Evolutionary conservation across 2,113 vertebrate species (phyloP), one percentile per base, ranked within the genome.

Genomic region (Phalacrocorax brasilianus): DNA sequence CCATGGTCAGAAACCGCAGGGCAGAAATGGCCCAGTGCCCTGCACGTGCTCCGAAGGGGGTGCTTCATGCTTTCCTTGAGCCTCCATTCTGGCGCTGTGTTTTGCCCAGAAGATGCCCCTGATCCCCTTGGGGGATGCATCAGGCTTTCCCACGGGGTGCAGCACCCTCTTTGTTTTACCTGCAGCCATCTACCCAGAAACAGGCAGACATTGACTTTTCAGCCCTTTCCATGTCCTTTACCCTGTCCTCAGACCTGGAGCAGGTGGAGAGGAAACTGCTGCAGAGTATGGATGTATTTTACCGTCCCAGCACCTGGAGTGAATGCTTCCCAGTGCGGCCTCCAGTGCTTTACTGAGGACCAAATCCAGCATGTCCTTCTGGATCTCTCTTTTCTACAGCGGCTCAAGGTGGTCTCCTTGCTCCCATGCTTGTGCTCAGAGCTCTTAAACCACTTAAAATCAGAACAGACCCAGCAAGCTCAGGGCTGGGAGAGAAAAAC

Each of bases 1-100:
- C 84, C 79, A 55, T 0, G 8, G 81, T 72, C 82, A 91, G 85
- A 92, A 86, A 71, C 16, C 33, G 0, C 87, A 38, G 87, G 66
- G 70, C 52, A 81, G 91, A 55, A 63, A 59, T 94, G 95, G 94
- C 91, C 61, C 23, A 1, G 56, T 38, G 95, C 93, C 94, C 87
- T 92, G 68, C 80, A 74, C 0, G 1, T 77, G 67, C 80, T 94
- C 61, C 10, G 3, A 33, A 70, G 45, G 45, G 47, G 12, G 3
- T 67, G 55, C 88, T 52, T 85, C 80, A 45, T 9, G 30, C 38
- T 71, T 65, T 3, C 67, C 50, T 44, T 40, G 38, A 44, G 32
- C 26, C 75, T 71, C 52, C 77, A 1, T 32, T 73, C 85, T 4
- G 1, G 9, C 11, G 24, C 71, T 77, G 28, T 33, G 42, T 40